phyloP scores from a whole-genome alignment of 2,113 vertebrate genomes.

The Cacatua alba region DNA sequence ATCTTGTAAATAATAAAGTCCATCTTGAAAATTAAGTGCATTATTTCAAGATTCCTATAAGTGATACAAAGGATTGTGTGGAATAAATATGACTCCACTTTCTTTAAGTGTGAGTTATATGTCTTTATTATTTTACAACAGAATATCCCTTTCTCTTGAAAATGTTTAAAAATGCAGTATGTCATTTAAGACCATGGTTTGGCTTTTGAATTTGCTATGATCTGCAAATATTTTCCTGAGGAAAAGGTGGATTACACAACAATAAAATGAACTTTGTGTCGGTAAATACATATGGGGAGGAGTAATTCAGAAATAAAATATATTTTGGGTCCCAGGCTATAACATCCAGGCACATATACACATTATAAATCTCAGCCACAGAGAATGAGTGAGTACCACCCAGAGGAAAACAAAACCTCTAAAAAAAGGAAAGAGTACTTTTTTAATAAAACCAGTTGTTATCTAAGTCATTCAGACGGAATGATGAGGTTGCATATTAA shows the following conservation, averaged over 20 bases:
- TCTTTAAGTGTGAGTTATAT: background rate
- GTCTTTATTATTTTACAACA: background rate
- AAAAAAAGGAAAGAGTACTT: background rate
- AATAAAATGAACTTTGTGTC: background rate
- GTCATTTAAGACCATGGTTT: background rate
- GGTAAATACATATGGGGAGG: background rate
- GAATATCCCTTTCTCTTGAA: background rate
- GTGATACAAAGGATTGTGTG: background rate
- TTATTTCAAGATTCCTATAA: background rate
- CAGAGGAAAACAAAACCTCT: background rate
- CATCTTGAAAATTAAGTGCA: background rate
- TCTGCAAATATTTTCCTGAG: conserved; percentile 25
- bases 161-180: background rate
- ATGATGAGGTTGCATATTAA: accelerated
- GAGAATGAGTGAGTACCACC: background rate
- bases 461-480: background rate
- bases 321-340: background rate
- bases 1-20: background rate
- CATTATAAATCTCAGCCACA: background rate
- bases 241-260: background rate
- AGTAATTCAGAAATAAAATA: background rate
- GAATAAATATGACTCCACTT: background rate
- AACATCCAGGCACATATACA: background rate
- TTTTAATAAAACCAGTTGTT: background rate
- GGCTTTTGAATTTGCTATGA: background rate